These are phyloP conservation scores for Melipona quadrifasciata DNA, from an alignment of 1,140 invertebrate genomes.

Conservation along the genomic window DNA sequence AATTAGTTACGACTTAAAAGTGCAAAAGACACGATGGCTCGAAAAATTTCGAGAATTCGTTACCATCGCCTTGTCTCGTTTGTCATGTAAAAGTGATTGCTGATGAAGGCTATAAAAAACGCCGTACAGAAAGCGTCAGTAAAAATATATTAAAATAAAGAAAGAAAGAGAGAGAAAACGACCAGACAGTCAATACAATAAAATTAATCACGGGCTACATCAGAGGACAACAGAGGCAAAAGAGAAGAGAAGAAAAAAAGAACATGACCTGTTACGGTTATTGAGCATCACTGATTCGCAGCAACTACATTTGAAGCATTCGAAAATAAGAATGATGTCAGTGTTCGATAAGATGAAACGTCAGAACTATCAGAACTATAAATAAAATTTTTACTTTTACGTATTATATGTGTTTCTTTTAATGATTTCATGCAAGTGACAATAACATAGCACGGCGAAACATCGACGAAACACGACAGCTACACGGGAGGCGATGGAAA, in stretches of 20 bases:
- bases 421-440: background rate
- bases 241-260: background rate
- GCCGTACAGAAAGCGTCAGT: too few relatives aligned
- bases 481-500: conserved; percentile 1
- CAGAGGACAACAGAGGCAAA: background rate
- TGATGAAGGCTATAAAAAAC: background rate
- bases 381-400: too few relatives aligned
- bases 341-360: background rate
- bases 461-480: too few relatives aligned
- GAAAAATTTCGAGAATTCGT: background rate
- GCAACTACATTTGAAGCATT: background rate
- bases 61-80: background rate
- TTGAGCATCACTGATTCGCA: background rate
- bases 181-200: background rate
- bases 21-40: background rate
- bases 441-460: background rate
- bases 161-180: background rate
- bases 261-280: background rate
- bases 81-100: background rate
- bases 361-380: background rate
- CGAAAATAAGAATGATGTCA: background rate
- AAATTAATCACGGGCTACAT: background rate
- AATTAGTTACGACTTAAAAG: background rate
- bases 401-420: background rate
- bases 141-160: background rate